Percentiles rank a stretch among this genome's conserved stretches.
Conservation (phyloP, 2,888 invertebrate species). For the Pardosa pseudoannulata region DNA sequence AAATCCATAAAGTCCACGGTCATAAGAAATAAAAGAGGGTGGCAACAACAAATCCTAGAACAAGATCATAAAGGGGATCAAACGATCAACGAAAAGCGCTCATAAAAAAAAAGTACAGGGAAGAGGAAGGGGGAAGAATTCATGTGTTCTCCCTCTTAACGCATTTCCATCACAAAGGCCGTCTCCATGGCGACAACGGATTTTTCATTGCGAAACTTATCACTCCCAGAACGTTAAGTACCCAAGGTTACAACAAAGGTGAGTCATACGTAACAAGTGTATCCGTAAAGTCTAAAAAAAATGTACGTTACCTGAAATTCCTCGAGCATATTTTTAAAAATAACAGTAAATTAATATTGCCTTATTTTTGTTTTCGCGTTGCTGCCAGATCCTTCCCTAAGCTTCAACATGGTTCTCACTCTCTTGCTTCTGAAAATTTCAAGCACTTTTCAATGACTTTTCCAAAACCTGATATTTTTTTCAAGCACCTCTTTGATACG, state of each 20-base stretch:
- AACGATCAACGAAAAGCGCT: neutral
- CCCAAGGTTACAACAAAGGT: neutral
- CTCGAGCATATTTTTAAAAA: too few species aligned
- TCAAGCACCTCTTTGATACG: too few species aligned
- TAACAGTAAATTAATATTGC: too few species aligned
- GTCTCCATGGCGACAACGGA: constrained; percentile 20
- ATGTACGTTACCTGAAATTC: too few species aligned
- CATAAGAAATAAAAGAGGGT: neutral
- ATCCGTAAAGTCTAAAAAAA: neutral
- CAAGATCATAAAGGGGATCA: neutral
- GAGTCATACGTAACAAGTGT: neutral
- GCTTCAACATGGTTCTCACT: too few species aligned
- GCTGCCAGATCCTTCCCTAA: too few species aligned
- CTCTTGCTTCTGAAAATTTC: too few species aligned
- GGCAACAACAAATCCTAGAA: neutral
- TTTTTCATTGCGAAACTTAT: neutral
- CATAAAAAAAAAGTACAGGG: neutral
- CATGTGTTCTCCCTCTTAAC: neutral
- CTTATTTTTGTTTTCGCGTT: too few species aligned
- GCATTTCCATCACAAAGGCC: neutral
- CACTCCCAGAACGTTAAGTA: neutral
- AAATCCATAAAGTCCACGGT: too few species aligned
- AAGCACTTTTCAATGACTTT: too few species aligned
- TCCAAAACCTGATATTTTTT: too few species aligned
- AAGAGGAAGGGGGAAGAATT: neutral